A percentile compares a stretch with the other conserved stretches of the same genome.
Conservation (phyloP, 2,113 vertebrate genomes). For the Rhadina sibilatrix region DNA sequence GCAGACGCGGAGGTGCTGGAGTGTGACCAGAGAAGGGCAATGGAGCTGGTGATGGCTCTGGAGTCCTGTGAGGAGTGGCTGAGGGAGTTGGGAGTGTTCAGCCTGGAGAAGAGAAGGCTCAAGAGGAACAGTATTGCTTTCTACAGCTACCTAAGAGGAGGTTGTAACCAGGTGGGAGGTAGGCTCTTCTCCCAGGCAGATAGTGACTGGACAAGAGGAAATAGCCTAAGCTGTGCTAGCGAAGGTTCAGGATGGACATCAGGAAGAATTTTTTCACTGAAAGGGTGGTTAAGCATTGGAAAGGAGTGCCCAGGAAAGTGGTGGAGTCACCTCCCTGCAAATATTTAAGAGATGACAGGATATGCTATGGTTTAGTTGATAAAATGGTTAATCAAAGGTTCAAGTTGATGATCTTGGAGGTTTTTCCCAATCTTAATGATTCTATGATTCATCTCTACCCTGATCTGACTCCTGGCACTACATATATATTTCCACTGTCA, state of each 20-base stretch:
- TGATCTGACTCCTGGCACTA: neutral
- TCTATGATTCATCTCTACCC: neutral
- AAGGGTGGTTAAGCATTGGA: neutral
- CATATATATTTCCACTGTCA: neutral
- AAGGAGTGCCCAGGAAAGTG: neutral
- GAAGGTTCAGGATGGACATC: neutral
- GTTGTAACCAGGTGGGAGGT: neutral
- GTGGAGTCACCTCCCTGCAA: neutral
- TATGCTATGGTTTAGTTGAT: neutral
- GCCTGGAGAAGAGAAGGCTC: neutral
- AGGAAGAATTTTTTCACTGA: neutral
- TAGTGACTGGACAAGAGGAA: neutral
- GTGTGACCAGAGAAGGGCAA: neutral
- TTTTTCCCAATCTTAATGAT: neutral
- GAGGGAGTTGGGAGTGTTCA: neutral
- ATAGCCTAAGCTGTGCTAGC: neutral
- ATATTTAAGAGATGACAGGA: neutral
- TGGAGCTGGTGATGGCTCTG: neutral
- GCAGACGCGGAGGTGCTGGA: neutral
- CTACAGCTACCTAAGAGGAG: neutral
- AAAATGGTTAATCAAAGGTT: neutral
- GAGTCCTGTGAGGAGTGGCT: accelerated
- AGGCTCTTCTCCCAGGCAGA: neutral
- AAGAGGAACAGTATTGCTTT: neutral
- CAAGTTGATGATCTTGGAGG: neutral